Percentiles rank a stretch among this genome's conserved stretches.
phyloP scores from a whole-genome alignment of 2,113 vertebrate species.

The Alligator mississippiensis region DNA sequence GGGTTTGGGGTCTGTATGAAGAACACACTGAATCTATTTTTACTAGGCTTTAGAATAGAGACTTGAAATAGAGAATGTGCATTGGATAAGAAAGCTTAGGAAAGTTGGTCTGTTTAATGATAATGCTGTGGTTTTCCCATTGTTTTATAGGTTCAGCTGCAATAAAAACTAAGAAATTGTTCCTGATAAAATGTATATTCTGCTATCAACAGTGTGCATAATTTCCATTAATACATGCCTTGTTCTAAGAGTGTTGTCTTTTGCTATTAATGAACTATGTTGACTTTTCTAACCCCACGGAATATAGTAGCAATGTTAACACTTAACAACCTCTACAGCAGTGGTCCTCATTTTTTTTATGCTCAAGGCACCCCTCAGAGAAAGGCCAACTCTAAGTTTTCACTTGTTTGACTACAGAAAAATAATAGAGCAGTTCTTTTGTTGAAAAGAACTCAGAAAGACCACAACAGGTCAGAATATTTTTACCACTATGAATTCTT shows the following conservation, averaged over 20 bases:
- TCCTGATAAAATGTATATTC: not conserved
- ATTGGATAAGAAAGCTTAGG: not conserved
- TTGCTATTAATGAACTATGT: not conserved
- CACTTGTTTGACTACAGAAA: too few relatives aligned
- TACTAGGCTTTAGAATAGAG: not conserved
- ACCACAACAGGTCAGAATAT: too few relatives aligned
- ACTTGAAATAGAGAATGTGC: not conserved
- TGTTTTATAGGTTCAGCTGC: not conserved
- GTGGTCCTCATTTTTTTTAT: too few relatives aligned
- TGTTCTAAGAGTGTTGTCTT: not conserved
- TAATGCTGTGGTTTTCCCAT: conserved; percentile 1
- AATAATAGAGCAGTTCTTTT: too few relatives aligned
- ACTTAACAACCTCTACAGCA: not conserved
- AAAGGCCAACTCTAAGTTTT: too few relatives aligned
- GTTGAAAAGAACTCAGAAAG: too few relatives aligned
- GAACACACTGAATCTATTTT: not conserved
- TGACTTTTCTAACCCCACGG: not conserved
- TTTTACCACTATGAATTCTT: too few relatives aligned
- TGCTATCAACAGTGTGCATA: not conserved
- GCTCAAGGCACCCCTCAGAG: too few relatives aligned
- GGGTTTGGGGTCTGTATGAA: not conserved
- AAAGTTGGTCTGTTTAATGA: conserved; percentile 30
- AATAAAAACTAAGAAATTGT: not conserved
- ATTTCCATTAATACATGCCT: not conserved
- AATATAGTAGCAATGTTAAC: accelerated